Percentiles rank a stretch among this genome's conserved stretches.
phyloP scores from a whole-genome alignment of 2,797 vertebrate genomes.

The Petrocephalus schoutedeni region DNA sequence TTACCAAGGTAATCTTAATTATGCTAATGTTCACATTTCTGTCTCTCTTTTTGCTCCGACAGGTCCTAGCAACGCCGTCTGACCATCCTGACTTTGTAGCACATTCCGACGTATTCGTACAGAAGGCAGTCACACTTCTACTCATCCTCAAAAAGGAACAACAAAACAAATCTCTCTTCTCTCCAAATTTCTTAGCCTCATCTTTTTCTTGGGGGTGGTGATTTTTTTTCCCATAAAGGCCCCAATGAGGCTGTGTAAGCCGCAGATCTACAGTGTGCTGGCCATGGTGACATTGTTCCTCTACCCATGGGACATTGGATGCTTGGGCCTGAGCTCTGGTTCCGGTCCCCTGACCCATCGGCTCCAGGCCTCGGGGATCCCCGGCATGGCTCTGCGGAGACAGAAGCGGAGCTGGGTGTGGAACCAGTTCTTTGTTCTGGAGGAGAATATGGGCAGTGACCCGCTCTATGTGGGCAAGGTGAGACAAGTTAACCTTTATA shows the following conservation, averaged over 20 bases:
- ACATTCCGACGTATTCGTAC: constrained; percentile 51
- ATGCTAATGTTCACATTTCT: constrained; percentile 49
- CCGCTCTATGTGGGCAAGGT: constrained; percentile 97
- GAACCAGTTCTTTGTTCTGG: constrained; percentile 98
- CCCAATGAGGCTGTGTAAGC: constrained; percentile 74
- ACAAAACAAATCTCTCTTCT: neutral
- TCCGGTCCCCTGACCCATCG: constrained; percentile 60
- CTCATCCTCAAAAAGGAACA: constrained; percentile 27
- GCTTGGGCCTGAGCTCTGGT: constrained; percentile 62
- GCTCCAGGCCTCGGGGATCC: constrained; percentile 26
- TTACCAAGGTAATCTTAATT: constrained; percentile 57
- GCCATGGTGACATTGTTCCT: constrained; percentile 74
- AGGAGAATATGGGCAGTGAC: constrained; percentile 92
- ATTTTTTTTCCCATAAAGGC: constrained; percentile 28
- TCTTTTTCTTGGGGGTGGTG: constrained; percentile 12
- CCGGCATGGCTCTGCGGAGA: constrained; percentile 65
- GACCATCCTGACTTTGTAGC: constrained; percentile 46
- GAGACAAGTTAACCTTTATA: constrained; percentile 45
- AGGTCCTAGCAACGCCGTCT: constrained; percentile 67
- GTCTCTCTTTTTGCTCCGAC: constrained; percentile 51
- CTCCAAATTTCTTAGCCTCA: neutral
- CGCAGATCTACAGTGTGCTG: constrained; percentile 52
- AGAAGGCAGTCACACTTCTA: neutral
- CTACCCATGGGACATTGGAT: constrained; percentile 70
- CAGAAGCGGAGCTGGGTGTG: constrained; percentile 97